These are phyloP conservation scores for Cosmia pyralina DNA, from an alignment of 2,888 invertebrate species.

Conservation along the genomic window DNA sequence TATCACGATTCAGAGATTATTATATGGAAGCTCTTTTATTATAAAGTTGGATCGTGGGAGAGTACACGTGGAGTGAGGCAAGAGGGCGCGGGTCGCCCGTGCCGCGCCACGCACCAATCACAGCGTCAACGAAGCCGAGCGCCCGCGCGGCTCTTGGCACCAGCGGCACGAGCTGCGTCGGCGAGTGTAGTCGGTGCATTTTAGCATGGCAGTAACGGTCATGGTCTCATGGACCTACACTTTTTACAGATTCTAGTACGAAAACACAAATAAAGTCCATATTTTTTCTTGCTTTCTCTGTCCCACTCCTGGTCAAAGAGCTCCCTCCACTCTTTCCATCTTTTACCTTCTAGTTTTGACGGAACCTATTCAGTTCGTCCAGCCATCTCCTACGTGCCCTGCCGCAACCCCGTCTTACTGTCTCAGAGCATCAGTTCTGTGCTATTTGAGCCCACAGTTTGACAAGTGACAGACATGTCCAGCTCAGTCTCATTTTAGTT, in stretches of 20 bases:
- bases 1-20: constrained; percentile 81
- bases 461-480: no score
- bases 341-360: background rate
- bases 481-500: background rate
- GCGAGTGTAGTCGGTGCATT: background rate
- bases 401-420: no score
- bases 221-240: background rate
- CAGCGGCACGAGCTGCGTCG: background rate
- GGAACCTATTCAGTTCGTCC: background rate
- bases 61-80: constrained; percentile 71
- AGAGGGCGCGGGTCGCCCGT: constrained; percentile 47
- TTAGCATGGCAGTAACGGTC: background rate
- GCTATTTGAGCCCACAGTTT: background rate
- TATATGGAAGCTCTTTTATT: constrained; percentile 83
- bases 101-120: constrained; percentile 12
- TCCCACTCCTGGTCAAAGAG: background rate
- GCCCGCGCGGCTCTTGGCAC: constrained; percentile 7
- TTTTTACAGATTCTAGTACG: background rate
- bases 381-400: background rate
- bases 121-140: constrained; percentile 24
- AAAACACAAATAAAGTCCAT: background rate
- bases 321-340: background rate
- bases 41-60: constrained; percentile 80
- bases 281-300: background rate
- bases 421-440: background rate